Evolutionary conservation across 1,140 invertebrate genomes (phyloP).

Genomic region (Pseudomyrmex flavicornis): DNA sequence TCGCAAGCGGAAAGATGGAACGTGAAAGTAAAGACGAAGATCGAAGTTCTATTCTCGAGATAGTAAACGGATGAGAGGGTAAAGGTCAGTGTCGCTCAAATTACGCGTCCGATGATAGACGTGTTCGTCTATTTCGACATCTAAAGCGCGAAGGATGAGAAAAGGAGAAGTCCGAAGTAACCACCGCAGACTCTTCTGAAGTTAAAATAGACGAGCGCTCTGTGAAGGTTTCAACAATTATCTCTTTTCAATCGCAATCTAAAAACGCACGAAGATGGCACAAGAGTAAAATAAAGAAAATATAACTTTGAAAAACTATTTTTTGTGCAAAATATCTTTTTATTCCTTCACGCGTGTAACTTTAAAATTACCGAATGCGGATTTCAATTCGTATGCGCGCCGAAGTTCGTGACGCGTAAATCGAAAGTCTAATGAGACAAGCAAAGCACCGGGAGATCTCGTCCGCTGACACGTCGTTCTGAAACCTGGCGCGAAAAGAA

Average conservation of each 20-base stretch:
- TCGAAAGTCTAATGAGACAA: slow-evolving; percentile 35
- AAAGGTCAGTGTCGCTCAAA: slow-evolving; percentile 8
- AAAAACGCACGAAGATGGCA: no score
- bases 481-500: slow-evolving; percentile 54
- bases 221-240: no score
- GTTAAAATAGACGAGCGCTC: not conserved
- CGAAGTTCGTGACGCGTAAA: not conserved
- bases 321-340: not conserved
- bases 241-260: no score
- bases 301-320: not conserved
- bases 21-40: not conserved
- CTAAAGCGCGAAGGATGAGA: not conserved
- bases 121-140: not conserved
- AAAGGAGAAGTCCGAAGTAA: not conserved
- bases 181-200: no score
- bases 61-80: not conserved
- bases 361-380: no score
- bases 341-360: no score
- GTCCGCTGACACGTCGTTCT: slow-evolving; percentile 60
- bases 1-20: not conserved
- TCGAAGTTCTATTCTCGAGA: not conserved
- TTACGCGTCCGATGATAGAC: not conserved
- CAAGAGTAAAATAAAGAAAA: not conserved
- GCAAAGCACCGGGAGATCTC: slow-evolving; percentile 62
- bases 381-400: no score